Base-by-base conservation (phyloP, 2,888 invertebrate genomes). In the Eutolmus rufibarbis region DNA sequence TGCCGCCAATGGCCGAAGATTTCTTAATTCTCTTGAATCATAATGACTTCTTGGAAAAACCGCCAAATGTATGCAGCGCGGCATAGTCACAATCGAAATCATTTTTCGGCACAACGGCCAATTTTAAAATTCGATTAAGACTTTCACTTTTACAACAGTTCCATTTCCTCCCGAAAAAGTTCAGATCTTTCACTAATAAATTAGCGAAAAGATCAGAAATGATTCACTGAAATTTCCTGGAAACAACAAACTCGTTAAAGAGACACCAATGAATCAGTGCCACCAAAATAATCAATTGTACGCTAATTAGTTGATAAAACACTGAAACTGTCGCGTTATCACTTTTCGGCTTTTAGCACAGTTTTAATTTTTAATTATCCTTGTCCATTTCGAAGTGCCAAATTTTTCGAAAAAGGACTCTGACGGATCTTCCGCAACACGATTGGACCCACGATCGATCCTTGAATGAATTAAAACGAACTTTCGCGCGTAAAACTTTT, bases 21-120 rank as follows among this genome's bases (percentile, higher is more conserved):
- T 85, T 40, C 74, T 46, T 74, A 31, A 74, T 66, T 85, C 85
- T 31, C n/a, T 74, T 74, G 85, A 85, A 85, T 85, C 85, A 85
- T 85, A 85, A 74, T 74, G 74, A 85, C 74, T 85, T 85, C 85
- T 74, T 31, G 74, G 85, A 85, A 85, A 74, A 85, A 74, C 85
- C 85, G 8, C 85, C 19, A 85, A 85, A 85, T 74, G 8, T 85
- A 85, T 85, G 85, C 74, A 85, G 31, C 34, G 37, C 74, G 85
- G 74, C 46, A 85, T 23, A n/a, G 46, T 46, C n/a, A 34, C 46
- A 66, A 28, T 85, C 28, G 28, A 28, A n/a, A 40, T 74, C 82
- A 82, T 82, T 82, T 37, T 82, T 82, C 57, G 66, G 19, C 23
- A 28, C 51, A 82, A 37, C n/a, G 40, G 57, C 28, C 19, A 19